Evolutionary conservation across 2,888 invertebrate species (phyloP).

Genomic region (Caenorhabditis sinica): DNA sequence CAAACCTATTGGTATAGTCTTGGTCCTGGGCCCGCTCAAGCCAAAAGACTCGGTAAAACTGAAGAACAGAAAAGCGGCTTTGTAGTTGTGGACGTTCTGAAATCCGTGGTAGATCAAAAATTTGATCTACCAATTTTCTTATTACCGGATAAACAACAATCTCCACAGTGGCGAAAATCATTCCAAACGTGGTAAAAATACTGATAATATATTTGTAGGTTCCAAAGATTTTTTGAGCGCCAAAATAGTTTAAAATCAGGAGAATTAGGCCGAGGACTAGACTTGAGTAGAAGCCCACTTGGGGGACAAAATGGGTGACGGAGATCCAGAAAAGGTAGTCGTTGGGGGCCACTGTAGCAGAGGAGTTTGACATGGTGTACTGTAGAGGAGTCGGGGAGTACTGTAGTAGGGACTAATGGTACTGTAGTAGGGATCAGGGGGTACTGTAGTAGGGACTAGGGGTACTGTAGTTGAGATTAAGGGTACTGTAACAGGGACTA

Average conservation of each 20-base stretch:
- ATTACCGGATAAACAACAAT: slow-evolving; percentile 27
- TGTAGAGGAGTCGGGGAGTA: no score
- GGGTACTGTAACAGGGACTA: no score
- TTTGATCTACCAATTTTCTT: neutral
- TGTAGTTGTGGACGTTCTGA: slow-evolving; percentile 25
- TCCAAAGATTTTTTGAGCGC: slow-evolving; percentile 26
- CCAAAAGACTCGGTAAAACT: neutral
- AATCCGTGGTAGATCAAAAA: no score
- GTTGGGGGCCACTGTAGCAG: no score
- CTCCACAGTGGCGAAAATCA: slow-evolving; percentile 35
- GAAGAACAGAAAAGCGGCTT: neutral
- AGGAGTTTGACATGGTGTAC: no score
- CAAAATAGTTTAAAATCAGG: slow-evolving; percentile 20
- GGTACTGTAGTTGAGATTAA: no score
- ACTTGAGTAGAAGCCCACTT: slow-evolving; percentile 16
- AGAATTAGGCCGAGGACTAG: slow-evolving; percentile 1
- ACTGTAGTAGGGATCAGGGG: no score
- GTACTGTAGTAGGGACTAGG: no score
- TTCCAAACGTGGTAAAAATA: slow-evolving; percentile 13
- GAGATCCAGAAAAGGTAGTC: slow-evolving; percentile 9
- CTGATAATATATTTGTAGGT: slow-evolving; percentile 35
- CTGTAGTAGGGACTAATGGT: no score
- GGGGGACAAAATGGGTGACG: slow-evolving; percentile 3
- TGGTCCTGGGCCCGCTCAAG: neutral
- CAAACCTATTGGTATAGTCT: neutral